Evolutionary conservation across 2,113 vertebrate species (phyloP).

Genomic region (Rhinogobius similis): DNA sequence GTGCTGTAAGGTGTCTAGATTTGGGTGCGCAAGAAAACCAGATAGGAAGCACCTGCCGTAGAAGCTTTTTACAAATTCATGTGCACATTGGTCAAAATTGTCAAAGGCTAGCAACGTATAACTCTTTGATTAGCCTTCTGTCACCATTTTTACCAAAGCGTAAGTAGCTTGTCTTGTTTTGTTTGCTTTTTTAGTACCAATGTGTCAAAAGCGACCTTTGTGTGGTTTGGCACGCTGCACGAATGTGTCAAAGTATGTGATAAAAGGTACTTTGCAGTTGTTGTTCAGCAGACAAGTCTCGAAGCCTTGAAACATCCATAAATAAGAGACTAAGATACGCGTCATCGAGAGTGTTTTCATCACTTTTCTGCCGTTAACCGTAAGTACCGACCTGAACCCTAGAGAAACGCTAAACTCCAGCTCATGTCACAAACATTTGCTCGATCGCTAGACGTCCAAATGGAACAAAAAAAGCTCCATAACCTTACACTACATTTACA

Average conservation of each 20-base stretch:
- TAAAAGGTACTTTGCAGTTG: not conserved
- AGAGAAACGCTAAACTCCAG: not conserved
- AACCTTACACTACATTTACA: slow-evolving; percentile 16
- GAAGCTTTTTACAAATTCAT: too few relatives aligned
- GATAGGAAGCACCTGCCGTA: slow-evolving; percentile 31
- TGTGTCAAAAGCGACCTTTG: not conserved
- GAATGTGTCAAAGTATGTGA: not conserved
- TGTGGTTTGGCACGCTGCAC: not conserved
- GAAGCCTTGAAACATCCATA: not conserved
- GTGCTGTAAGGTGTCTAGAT: slow-evolving; percentile 14
- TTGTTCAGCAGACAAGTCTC: not conserved
- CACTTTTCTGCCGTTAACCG: not conserved
- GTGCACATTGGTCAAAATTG: too few relatives aligned
- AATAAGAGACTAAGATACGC: not conserved
- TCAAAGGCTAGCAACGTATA: not conserved
- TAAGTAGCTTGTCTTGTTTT: not conserved
- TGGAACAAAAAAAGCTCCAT: not conserved
- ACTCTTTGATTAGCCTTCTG: not conserved
- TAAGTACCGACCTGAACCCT: not conserved
- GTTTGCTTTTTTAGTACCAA: not conserved
- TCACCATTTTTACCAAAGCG: not conserved
- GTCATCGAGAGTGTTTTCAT: not conserved
- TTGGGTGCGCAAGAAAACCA: slow-evolving; percentile 15
- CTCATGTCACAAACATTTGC: not conserved
- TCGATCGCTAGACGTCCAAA: not conserved